Evolutionary conservation across 2,797 vertebrate species (phyloP).

Genomic region (Poecilia wingei): DNA sequence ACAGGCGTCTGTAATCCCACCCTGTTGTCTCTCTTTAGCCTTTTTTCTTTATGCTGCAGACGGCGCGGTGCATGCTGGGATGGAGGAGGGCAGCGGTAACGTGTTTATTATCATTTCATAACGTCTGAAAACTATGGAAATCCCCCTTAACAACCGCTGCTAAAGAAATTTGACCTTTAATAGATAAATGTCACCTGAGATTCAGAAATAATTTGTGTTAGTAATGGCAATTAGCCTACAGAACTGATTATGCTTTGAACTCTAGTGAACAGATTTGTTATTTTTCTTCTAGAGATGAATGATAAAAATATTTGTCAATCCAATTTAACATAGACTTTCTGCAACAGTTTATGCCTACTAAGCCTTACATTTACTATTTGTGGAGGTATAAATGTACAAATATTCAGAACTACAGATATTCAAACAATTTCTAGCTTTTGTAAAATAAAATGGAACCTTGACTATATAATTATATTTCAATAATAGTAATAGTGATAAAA

Average conservation of each 20-base stretch:
- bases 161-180: neutral
- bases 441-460: neutral
- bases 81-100: conserved; percentile 35
- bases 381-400: neutral
- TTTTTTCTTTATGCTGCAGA: conserved; percentile 79
- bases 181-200: neutral
- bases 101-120: conserved; percentile 23
- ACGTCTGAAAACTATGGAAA: neutral
- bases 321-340: neutral
- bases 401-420: neutral
- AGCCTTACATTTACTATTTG: neutral
- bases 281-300: neutral
- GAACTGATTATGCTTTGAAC: neutral
- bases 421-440: neutral
- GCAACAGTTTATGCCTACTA: neutral
- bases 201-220: neutral
- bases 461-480: neutral
- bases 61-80: conserved; percentile 80
- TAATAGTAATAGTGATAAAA: neutral
- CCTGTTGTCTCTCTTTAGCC: conserved; percentile 66
- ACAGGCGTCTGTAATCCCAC: conserved; percentile 57
- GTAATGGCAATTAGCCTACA: neutral
- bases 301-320: neutral
- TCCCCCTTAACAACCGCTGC: too few species aligned
- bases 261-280: neutral